Percentiles rank a stretch among this genome's conserved stretches.
phyloP scores from a whole-genome alignment of 2,888 invertebrate species.

The Linyphia triangularis region DNA sequence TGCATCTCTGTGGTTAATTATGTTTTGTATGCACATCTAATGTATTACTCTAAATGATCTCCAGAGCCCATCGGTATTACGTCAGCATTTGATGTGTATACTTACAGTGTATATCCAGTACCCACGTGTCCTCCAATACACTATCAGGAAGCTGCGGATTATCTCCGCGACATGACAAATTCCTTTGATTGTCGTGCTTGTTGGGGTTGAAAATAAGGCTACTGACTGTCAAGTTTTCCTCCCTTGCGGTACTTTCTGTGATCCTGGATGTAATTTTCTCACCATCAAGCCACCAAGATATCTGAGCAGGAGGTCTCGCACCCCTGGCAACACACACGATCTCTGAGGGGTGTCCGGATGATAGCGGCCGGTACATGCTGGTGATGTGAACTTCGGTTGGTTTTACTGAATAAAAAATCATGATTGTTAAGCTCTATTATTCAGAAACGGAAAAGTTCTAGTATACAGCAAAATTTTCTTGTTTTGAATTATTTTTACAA shows the following conservation, averaged over 20 bases:
- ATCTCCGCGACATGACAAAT: conserved; percentile 76
- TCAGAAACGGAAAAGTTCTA: no score
- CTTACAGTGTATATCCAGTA: conserved; percentile 76
- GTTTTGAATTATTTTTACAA: no score
- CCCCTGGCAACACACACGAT: conserved; percentile 76
- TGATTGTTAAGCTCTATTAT: no score
- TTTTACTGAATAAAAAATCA: conserved; percentile 75
- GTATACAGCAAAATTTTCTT: no score
- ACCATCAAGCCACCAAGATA: conserved; percentile 76
- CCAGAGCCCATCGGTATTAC: no score
- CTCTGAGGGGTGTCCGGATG: conserved; percentile 68
- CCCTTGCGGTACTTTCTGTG: conserved; percentile 72
- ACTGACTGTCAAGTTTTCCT: conserved; percentile 76
- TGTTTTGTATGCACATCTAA: no score
- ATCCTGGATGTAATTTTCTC: conserved; percentile 64
- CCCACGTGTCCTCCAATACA: conserved; percentile 76
- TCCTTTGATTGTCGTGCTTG: conserved; percentile 76
- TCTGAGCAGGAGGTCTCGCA: conserved; percentile 76
- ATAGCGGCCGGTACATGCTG: conserved; percentile 72
- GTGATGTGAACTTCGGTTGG: conserved; percentile 76
- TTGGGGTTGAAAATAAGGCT: conserved; percentile 72
- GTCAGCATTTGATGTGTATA: neutral
- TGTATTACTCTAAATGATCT: no score
- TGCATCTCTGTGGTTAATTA: no score
- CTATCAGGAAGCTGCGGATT: conserved; percentile 76